A percentile compares a stretch with the other conserved stretches of the same genome.
Evolutionary conservation across 92 coral and sea anemone species (phyloP).

Genomic region (Phenganax subtilis): DNA sequence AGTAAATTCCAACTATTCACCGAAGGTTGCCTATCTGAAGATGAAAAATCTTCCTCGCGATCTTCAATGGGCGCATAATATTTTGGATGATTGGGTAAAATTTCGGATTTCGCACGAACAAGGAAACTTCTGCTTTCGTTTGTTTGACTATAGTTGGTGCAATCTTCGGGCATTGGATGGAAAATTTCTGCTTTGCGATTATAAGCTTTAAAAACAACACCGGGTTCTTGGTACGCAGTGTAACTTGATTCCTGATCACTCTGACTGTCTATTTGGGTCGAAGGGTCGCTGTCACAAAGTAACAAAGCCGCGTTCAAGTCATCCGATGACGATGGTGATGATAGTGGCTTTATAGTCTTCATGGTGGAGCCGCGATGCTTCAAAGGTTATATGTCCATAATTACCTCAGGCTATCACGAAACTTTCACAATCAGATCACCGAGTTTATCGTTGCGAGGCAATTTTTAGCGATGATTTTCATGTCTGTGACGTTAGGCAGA

Average conservation of each 20-base stretch:
- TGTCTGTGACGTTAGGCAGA: no score
- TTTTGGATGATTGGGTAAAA: neutral
- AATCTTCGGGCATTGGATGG: neutral
- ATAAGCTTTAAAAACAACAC: neutral
- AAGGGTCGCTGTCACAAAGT: neutral
- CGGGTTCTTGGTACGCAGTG: neutral
- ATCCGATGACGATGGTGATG: neutral
- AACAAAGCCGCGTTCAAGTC: neutral
- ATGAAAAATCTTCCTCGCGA: neutral
- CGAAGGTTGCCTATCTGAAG: neutral
- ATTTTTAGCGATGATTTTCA: no score
- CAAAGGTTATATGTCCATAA: no score
- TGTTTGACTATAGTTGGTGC: neutral
- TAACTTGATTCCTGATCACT: neutral
- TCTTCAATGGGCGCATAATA: neutral
- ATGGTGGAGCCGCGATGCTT: neutral
- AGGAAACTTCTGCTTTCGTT: neutral
- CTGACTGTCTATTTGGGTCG: neutral
- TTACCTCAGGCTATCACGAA: no score
- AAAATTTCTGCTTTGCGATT: neutral
- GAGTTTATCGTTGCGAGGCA: no score
- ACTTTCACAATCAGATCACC: no score
- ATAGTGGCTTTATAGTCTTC: neutral
- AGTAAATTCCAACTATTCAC: conserved; percentile 1
- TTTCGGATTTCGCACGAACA: neutral